These are phyloP conservation scores for Habroteleia sp. DNA, from an alignment of 2,888 invertebrate species.

Conservation along the genomic window DNA sequence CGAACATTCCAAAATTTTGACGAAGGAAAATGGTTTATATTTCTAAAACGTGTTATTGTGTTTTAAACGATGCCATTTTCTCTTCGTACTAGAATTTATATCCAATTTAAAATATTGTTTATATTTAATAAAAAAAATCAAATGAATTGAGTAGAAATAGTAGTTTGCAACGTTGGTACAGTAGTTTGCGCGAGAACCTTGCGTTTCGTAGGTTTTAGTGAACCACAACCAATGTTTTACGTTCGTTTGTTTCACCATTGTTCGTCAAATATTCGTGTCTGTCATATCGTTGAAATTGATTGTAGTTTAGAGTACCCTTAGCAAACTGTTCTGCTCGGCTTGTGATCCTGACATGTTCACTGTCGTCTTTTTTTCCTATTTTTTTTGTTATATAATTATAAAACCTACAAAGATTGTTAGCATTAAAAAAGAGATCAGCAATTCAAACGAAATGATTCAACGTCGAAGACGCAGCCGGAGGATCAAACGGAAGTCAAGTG, in stretches of 20 bases:
- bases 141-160: slow-evolving; percentile 10
- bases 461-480: slow-evolving; percentile 12
- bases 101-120: not conserved
- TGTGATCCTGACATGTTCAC: slow-evolving; percentile 39
- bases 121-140: not conserved
- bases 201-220: slow-evolving; percentile 28
- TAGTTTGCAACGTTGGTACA: slow-evolving; percentile 41
- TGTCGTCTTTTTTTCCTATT: not conserved
- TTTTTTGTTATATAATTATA: slow-evolving; percentile 18
- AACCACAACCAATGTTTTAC: slow-evolving; percentile 15
- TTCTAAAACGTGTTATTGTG: no score
- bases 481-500: slow-evolving; percentile 16
- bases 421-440: not conserved
- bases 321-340: slow-evolving; percentile 57
- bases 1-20: no score
- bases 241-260: slow-evolving; percentile 32
- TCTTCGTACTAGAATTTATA: no score
- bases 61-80: no score
- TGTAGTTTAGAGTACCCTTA: slow-evolving; percentile 49
- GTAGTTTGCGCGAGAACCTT: slow-evolving; percentile 28
- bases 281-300: slow-evolving; percentile 49
- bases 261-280: slow-evolving; percentile 55
- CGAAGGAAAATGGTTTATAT: no score
- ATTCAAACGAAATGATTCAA: no score
- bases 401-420: not conserved